Conservation (phyloP, 2,797 vertebrate species). For the Sebastes kiyomatsui region DNA sequence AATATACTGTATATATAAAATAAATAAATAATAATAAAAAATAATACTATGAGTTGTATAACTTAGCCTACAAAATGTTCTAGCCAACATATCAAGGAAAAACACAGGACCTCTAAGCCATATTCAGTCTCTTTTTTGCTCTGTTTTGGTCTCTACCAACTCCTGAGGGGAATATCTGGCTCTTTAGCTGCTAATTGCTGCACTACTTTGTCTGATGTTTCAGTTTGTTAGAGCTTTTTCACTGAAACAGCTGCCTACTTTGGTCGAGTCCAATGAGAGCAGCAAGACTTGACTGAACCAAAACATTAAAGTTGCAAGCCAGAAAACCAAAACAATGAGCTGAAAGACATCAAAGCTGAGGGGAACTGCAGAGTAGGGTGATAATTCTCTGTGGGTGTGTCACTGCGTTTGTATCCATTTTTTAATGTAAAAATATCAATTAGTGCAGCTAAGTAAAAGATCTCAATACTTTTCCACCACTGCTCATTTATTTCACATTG, state of each 20-base stretch:
- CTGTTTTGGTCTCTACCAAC: background rate
- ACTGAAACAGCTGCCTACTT: background rate
- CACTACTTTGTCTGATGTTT: background rate
- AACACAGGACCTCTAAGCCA: no score
- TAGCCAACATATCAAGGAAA: no score
- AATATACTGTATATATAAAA: no score
- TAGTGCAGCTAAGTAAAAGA: background rate
- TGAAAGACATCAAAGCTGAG: background rate
- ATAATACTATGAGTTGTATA: no score
- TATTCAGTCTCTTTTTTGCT: background rate
- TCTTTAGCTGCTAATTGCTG: background rate
- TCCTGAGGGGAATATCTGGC: background rate
- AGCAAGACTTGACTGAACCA: background rate
- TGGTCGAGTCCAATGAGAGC: background rate
- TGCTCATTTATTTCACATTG: background rate
- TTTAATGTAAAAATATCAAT: constrained; percentile 13
- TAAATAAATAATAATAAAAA: no score
- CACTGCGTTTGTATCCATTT: background rate
- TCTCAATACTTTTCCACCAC: background rate
- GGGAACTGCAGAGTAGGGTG: background rate
- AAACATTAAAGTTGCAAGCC: background rate
- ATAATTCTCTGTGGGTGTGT: background rate
- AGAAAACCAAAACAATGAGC: background rate
- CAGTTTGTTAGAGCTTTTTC: background rate
- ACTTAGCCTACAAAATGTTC: no score